Evolutionary conservation across 2,113 vertebrate genomes (phyloP).

Genomic region (Cyprinodon variegatus): DNA sequence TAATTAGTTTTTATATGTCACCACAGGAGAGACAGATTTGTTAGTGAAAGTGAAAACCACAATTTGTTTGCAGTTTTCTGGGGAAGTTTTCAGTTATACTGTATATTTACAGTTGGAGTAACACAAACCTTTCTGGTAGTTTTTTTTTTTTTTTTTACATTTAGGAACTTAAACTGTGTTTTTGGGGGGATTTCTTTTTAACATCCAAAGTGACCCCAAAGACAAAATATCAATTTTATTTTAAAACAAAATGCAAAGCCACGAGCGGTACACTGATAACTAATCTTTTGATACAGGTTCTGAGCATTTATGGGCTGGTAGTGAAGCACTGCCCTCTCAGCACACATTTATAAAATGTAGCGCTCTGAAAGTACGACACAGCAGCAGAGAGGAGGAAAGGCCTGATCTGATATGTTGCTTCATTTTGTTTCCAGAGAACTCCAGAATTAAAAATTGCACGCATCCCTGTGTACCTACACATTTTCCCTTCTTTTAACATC

Average conservation of each 20-base stretch:
- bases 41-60: constrained; percentile 22
- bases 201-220: constrained; percentile 4
- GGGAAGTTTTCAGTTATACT: constrained; percentile 25
- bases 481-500: constrained; percentile 30
- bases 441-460: constrained; percentile 72
- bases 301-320: constrained; percentile 55
- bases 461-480: constrained; percentile 60
- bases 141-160: neutral
- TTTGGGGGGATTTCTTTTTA: neutral
- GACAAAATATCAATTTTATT: constrained; percentile 14
- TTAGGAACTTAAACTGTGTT: constrained; percentile 11
- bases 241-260: constrained; percentile 33
- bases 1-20: constrained; percentile 21
- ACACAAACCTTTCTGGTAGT: constrained; percentile 1
- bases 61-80: neutral
- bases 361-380: constrained; percentile 63
- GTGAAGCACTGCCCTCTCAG: constrained; percentile 46
- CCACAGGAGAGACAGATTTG: constrained; percentile 1
- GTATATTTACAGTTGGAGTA: constrained; percentile 12
- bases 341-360: constrained; percentile 63
- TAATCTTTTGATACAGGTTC: constrained; percentile 38
- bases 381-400: constrained; percentile 60
- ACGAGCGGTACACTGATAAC: constrained; percentile 14
- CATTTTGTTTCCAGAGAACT: constrained; percentile 43
- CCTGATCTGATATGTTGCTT: constrained; percentile 60